Evolutionary conservation across 2,888 invertebrate genomes (phyloP).

Genomic region (Siphonodentalium dalli): DNA sequence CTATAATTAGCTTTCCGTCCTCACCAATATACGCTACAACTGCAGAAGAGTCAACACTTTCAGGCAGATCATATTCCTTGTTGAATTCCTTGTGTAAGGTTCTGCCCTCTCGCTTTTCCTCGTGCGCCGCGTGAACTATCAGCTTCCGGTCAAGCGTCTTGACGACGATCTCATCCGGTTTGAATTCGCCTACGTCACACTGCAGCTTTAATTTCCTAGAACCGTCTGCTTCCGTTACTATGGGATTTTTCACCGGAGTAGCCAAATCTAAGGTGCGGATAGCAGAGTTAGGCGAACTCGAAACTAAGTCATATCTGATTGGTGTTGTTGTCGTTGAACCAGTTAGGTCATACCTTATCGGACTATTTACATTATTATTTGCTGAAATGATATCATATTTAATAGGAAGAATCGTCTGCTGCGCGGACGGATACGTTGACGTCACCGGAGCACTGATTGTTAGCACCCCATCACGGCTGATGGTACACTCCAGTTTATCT

Average conservation of each 20-base stretch:
- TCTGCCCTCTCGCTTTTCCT: conserved; percentile 57
- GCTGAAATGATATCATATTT: conserved; percentile 26
- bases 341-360: neutral
- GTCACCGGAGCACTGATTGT: conserved; percentile 50
- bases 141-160: conserved; percentile 63
- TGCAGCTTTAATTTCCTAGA: conserved; percentile 48
- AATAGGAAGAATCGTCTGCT: conserved; percentile 46
- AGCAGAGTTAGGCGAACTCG: conserved; percentile 17
- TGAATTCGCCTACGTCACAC: conserved; percentile 62
- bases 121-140: conserved; percentile 61
- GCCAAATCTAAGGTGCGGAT: conserved; percentile 40
- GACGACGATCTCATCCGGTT: conserved; percentile 61
- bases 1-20: conserved; percentile 60
- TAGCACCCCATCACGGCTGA: conserved; percentile 58
- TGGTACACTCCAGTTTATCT: conserved; percentile 49
- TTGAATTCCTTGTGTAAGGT: conserved; percentile 63
- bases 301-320: conserved; percentile 13
- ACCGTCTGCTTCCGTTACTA: conserved; percentile 58
- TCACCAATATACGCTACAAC: conserved; percentile 62
- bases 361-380: neutral
- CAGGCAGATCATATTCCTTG: conserved; percentile 64
- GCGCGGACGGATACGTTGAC: conserved; percentile 32
- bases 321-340: conserved; percentile 9
- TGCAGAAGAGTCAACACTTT: conserved; percentile 58
- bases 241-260: conserved; percentile 53